phyloP scores from a whole-genome alignment of 2,113 vertebrate species.

The Hippoglossus stenolepis region DNA sequence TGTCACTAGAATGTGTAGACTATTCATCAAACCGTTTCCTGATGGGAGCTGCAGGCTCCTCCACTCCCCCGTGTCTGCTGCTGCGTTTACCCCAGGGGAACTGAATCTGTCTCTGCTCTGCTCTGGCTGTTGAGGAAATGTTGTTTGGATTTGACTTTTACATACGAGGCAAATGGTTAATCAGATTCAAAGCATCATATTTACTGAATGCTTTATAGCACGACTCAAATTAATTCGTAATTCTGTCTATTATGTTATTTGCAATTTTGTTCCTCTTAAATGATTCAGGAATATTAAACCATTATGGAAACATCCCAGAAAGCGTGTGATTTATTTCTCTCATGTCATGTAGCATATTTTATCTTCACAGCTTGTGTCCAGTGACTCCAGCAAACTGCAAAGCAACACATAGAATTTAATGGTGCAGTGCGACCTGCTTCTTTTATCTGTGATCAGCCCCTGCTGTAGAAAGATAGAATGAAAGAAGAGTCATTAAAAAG shows the following conservation, averaged over 20 bases:
- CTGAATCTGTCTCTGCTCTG: slow-evolving; percentile 40
- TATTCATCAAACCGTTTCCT: slow-evolving; percentile 82
- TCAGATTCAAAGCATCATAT: slow-evolving; percentile 3
- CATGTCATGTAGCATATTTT: not conserved
- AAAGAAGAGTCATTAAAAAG: slow-evolving; percentile 23
- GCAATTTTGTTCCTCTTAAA: not conserved
- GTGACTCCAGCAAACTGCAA: not conserved
- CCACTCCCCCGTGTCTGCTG: slow-evolving; percentile 58
- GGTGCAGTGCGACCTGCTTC: not conserved
- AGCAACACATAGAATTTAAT: not conserved
- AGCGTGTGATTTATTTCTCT: not conserved
- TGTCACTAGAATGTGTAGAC: slow-evolving; percentile 82
- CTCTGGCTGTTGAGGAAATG: slow-evolving; percentile 36
- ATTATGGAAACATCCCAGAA: not conserved
- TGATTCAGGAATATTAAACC: not conserved
- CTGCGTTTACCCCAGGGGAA: slow-evolving; percentile 53
- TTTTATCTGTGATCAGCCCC: slow-evolving; percentile 2
- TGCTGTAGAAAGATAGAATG: not conserved
- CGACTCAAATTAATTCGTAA: not conserved
- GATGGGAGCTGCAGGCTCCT: slow-evolving; percentile 61
- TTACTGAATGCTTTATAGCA: not conserved
- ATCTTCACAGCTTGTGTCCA: not conserved
- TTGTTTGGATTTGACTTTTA: slow-evolving; percentile 26
- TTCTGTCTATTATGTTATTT: not conserved
- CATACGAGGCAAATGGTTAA: slow-evolving; percentile 17